Evolutionary conservation across 2,797 vertebrate genomes (phyloP).

Genomic region (Cygnus olor): DNA sequence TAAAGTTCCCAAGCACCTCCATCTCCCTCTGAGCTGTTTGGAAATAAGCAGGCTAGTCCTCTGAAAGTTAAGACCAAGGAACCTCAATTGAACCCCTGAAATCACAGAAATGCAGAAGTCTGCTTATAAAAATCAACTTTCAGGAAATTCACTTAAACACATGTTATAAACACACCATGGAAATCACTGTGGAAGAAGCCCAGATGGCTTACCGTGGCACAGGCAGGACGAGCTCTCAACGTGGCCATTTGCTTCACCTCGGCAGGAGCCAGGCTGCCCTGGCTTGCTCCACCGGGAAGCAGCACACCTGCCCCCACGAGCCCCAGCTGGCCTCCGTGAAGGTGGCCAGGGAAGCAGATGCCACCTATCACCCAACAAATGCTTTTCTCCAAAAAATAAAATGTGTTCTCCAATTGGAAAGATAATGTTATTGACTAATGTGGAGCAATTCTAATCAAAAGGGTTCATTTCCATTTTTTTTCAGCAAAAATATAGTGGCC

Average conservation of each 20-base stretch:
- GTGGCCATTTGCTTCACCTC: rapidly evolving
- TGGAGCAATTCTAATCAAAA: neutral
- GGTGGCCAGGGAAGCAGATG: neutral
- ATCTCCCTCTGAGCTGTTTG: neutral
- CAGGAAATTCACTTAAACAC: neutral
- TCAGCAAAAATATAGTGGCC: neutral
- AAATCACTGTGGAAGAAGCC: neutral
- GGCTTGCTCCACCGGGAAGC: neutral
- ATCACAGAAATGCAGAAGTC: neutral
- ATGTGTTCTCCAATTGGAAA: neutral
- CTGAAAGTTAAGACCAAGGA: neutral
- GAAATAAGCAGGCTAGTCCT: neutral
- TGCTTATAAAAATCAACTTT: rapidly evolving
- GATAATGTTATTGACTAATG: neutral
- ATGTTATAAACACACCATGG: neutral
- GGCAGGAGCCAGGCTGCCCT: neutral
- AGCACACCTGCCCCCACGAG: neutral
- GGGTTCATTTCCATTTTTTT: neutral
- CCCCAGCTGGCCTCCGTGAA: neutral
- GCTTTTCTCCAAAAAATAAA: too few species aligned
- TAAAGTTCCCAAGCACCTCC: neutral
- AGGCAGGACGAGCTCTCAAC: rapidly evolving
- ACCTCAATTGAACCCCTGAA: neutral
- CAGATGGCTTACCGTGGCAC: rapidly evolving
- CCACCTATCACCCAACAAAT: neutral